Conservation (phyloP, 2,797 vertebrate species). For the Kryptopterus vitreolus region DNA sequence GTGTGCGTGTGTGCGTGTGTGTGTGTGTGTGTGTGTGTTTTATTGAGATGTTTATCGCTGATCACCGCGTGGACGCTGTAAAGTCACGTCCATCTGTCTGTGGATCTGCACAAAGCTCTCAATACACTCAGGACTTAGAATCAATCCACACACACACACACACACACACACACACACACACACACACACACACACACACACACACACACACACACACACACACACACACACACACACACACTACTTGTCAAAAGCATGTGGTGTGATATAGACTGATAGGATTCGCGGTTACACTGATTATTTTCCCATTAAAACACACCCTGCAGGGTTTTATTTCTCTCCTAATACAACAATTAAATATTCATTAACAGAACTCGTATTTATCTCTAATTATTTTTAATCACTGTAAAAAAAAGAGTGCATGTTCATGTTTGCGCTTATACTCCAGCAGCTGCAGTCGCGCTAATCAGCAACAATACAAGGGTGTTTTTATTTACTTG, state of each 20-base stretch:
- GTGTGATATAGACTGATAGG: not conserved
- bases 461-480: too few species aligned
- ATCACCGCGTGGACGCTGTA: slow-evolving; percentile 1
- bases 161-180: too few species aligned
- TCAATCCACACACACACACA: too few species aligned
- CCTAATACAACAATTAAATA: not conserved
- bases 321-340: not conserved
- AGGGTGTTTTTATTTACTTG: too few species aligned
- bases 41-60: not conserved
- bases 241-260: not conserved
- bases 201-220: too few species aligned
- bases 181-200: too few species aligned
- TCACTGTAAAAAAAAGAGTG: not conserved
- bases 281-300: not conserved
- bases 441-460: not conserved
- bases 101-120: slow-evolving; percentile 31
- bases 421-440: not conserved
- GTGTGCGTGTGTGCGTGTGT: too few species aligned
- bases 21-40: not conserved
- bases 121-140: slow-evolving; percentile 37
- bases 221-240: too few species aligned
- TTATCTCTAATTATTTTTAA: not conserved
- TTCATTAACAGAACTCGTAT: not conserved
- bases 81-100: slow-evolving; percentile 41
- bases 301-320: not conserved